Conservation (phyloP, 2,113 vertebrate species). For the Ptilorrhoa leucosticta region DNA sequence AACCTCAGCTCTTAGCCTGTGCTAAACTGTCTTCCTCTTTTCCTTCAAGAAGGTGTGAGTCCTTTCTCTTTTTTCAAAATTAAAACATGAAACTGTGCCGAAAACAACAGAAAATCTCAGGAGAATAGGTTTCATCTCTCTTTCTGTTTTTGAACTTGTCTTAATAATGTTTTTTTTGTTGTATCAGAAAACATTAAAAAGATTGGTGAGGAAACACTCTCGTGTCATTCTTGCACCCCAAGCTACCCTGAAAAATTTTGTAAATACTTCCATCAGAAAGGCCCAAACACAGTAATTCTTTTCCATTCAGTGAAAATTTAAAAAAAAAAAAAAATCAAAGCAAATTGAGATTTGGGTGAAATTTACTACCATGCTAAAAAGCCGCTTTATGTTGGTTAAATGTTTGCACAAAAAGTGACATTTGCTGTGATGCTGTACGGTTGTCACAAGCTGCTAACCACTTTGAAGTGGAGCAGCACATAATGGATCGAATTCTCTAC, state of each 20-base stretch:
- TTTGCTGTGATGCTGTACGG: conserved; percentile 51
- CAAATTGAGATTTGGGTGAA: conserved; percentile 30
- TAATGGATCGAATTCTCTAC: conserved; percentile 52
- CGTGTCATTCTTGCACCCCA: not conserved
- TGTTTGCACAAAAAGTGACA: conserved; percentile 67
- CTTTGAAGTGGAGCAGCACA: conserved; percentile 62
- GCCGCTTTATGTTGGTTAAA: conserved; percentile 41
- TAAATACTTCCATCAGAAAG: conserved; percentile 26
- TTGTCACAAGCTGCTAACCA: conserved; percentile 46
- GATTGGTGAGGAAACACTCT: not conserved
- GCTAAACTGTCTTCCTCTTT: not conserved
- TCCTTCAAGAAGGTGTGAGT: not conserved
- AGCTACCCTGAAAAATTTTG: not conserved
- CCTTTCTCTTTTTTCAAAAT: not conserved
- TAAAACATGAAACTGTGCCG: not conserved
- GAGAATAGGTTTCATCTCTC: not conserved
- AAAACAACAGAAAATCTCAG: not conserved
- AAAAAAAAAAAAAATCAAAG: conserved; percentile 24
- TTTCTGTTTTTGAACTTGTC: not conserved
- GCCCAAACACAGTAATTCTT: not conserved
- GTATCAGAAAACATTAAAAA: not conserved
- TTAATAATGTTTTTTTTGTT: not conserved
- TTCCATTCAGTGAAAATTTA: conserved; percentile 42
- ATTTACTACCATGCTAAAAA: conserved; percentile 43
- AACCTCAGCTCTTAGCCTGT: not conserved